Evolutionary conservation across 2,797 vertebrate species (phyloP).

Genomic region (Myiothlypis coronata): DNA sequence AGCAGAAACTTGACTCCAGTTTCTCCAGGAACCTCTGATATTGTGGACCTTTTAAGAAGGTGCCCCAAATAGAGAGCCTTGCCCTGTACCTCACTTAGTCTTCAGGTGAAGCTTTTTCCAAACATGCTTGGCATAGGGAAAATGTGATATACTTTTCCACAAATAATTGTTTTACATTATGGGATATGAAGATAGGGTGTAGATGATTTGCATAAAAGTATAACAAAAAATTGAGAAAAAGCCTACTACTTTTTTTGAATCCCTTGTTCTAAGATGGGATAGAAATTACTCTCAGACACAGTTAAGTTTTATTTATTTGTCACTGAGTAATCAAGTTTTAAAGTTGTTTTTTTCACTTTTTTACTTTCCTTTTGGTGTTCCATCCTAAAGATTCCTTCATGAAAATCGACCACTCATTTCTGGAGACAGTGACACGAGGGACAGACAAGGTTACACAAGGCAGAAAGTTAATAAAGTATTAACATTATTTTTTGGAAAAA

Average conservation of each 20-base stretch:
- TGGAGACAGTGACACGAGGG: not conserved
- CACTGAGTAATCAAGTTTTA: not conserved
- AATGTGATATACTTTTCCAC: not conserved
- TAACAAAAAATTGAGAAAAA: not conserved
- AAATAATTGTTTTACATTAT: not conserved
- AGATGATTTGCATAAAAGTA: not conserved
- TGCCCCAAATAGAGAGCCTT: not conserved
- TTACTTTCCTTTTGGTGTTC: accelerated
- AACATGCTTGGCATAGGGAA: not conserved
- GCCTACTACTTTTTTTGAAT: not conserved
- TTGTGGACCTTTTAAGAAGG: not conserved
- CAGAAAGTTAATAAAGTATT: not conserved
- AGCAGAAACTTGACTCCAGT: not conserved
- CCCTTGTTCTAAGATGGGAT: not conserved
- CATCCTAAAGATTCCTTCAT: not conserved
- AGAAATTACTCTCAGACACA: not conserved
- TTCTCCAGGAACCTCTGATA: not conserved
- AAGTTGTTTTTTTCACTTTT: not conserved
- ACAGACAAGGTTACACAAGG: not conserved
- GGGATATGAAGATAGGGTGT: not conserved
- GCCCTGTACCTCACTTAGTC: not conserved
- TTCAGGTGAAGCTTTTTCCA: not conserved
- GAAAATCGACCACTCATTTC: not conserved
- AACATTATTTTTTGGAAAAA: not conserved
- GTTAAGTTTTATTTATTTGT: not conserved